These are phyloP conservation scores for Macrotrachela quadricornifera DNA, from an alignment of 1,140 invertebrate species.

Conservation along the genomic window DNA sequence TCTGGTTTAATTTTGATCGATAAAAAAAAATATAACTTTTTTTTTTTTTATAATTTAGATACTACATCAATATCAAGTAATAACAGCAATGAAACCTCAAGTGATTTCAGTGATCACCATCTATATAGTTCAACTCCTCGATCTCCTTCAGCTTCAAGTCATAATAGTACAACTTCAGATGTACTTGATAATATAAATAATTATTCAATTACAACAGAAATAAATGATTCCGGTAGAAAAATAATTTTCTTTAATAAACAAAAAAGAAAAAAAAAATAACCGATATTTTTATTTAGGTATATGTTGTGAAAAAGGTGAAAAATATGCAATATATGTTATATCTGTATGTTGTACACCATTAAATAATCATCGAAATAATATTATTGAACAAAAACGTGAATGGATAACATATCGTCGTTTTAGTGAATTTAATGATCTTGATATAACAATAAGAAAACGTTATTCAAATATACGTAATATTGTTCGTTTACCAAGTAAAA, in stretches of 20 bases:
- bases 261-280: no score
- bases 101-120: no score
- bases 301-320: conserved; percentile 50
- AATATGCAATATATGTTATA: conserved; percentile 70
- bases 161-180: no score
- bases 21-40: no score
- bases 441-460: no score
- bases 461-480: no score
- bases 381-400: not conserved
- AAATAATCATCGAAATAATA: conserved; percentile 40
- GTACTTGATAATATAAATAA: not conserved
- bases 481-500: conserved; percentile 75
- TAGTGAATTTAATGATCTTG: conserved; percentile 68
- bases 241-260: not conserved
- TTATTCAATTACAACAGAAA: conserved; percentile 14
- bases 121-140: not conserved
- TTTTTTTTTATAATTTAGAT: no score
- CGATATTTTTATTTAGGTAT: conserved; percentile 34
- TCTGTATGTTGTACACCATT: conserved; percentile 42
- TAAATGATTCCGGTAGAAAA: conserved; percentile 16
- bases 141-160: no score
- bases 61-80: no score
- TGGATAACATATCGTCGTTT: conserved; percentile 43
- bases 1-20: no score
- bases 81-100: no score